Percentiles rank a stretch among this genome's conserved stretches.
Evolutionary conservation across 2,797 vertebrate genomes (phyloP).

Genomic region (Falco naumanni): DNA sequence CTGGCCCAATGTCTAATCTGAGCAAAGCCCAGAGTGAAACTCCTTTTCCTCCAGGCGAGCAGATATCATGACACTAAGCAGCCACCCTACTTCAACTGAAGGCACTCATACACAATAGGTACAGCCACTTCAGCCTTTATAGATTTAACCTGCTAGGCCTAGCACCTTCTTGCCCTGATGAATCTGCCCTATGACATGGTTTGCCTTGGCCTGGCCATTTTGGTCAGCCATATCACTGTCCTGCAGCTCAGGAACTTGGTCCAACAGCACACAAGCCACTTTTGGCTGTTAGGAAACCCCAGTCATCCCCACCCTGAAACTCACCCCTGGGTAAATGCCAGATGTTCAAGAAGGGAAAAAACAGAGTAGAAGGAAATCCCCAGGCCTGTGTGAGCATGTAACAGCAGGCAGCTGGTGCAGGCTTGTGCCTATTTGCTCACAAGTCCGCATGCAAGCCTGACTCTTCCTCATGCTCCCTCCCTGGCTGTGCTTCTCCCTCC

Average conservation of each 20-base stretch:
- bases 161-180: background rate
- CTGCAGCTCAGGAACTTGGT: background rate
- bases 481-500: background rate
- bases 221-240: background rate
- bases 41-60: background rate
- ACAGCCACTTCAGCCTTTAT: background rate
- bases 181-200: background rate
- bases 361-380: background rate
- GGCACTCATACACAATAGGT: background rate
- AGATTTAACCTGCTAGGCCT: background rate
- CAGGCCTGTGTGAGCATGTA: background rate
- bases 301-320: background rate
- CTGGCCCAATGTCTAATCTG: background rate
- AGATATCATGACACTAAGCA: background rate
- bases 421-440: background rate
- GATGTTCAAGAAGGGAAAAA: background rate
- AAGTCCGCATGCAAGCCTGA: background rate
- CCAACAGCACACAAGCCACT: accelerated
- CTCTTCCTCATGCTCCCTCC: background rate
- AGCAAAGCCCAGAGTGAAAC: background rate
- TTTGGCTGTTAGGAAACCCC: background rate
- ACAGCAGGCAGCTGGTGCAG: background rate
- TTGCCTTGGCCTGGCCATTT: background rate
- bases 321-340: background rate
- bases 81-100: background rate